These are phyloP conservation scores for Acleris holmiana DNA, from an alignment of 2,888 invertebrate genomes.

Conservation along the genomic window DNA sequence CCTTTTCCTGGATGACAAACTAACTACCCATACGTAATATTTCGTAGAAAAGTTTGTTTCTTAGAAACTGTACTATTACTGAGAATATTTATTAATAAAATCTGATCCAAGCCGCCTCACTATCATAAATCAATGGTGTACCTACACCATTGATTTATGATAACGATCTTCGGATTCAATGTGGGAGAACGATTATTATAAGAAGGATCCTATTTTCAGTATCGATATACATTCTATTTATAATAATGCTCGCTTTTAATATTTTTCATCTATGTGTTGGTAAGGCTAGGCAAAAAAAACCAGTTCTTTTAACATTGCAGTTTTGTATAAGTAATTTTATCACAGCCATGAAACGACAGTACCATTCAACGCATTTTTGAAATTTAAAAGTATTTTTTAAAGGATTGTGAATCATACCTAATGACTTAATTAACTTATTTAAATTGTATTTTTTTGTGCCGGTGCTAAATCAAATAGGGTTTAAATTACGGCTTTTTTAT, in stretches of 20 bases:
- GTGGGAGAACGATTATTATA: slow-evolving; percentile 70
- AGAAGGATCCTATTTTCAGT: slow-evolving; percentile 66
- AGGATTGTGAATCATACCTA: too few species aligned
- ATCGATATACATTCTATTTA: slow-evolving; percentile 42
- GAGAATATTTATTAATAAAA: neutral
- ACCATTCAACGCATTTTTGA: neutral
- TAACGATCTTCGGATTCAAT: slow-evolving; percentile 63
- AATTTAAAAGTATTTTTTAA: too few species aligned
- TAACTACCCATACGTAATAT: too few species aligned
- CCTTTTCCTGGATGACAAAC: too few species aligned
- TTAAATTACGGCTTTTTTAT: too few species aligned
- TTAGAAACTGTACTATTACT: neutral
- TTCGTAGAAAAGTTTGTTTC: too few species aligned
- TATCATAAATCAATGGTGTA: too few species aligned
- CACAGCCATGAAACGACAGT: too few species aligned
- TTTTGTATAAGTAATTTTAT: neutral
- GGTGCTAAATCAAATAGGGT: too few species aligned
- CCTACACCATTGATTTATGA: slow-evolving; percentile 64
- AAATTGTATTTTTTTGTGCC: too few species aligned
- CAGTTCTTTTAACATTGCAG: too few species aligned
- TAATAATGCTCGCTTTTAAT: slow-evolving; percentile 12
- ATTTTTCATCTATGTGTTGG: slow-evolving; percentile 14
- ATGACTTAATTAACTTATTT: too few species aligned
- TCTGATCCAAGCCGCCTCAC: slow-evolving; percentile 16
- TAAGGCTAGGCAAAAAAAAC: neutral